Conservation (phyloP, 2,113 vertebrate species). For the Neomonachus schauinslandi region DNA sequence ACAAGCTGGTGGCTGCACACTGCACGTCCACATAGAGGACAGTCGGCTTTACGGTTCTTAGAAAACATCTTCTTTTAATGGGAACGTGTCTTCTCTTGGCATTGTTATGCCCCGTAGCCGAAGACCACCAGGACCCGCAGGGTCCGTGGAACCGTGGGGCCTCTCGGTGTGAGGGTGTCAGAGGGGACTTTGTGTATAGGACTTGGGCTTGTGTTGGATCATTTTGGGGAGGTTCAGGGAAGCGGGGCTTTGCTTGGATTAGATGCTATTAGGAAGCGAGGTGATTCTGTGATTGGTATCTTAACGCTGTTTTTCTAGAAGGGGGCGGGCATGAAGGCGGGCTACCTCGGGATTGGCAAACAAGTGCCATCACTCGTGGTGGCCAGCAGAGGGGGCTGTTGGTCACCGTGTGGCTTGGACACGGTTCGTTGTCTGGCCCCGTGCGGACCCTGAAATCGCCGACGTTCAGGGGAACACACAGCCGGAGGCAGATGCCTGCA, state of each 20-base stretch:
- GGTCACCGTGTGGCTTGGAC: background rate
- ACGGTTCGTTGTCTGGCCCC: rapidly evolving
- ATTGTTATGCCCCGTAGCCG: background rate
- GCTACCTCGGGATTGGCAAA: background rate
- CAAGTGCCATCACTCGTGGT: rapidly evolving
- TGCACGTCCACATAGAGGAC: rapidly evolving
- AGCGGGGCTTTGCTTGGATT: background rate
- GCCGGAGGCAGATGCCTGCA: rapidly evolving
- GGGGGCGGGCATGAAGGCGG: background rate
- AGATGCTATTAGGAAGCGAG: background rate
- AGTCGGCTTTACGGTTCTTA: rapidly evolving
- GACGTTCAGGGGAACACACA: rapidly evolving
- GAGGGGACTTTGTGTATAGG: background rate
- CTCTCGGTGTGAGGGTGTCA: rapidly evolving
- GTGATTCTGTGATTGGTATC: background rate
- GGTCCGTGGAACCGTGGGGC: rapidly evolving
- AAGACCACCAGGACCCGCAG: rapidly evolving
- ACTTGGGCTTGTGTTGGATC: background rate
- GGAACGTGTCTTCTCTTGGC: background rate
- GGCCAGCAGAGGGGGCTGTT: background rate
- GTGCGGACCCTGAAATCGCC: rapidly evolving
- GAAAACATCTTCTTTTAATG: background rate
- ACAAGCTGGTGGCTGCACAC: rapidly evolving
- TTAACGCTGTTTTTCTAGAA: background rate
- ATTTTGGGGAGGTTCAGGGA: background rate